Evolutionary conservation across 2,797 vertebrate genomes (phyloP), one percentile per base, ranked within the genome.

Genomic region (Lateolabrax maculatus): DNA sequence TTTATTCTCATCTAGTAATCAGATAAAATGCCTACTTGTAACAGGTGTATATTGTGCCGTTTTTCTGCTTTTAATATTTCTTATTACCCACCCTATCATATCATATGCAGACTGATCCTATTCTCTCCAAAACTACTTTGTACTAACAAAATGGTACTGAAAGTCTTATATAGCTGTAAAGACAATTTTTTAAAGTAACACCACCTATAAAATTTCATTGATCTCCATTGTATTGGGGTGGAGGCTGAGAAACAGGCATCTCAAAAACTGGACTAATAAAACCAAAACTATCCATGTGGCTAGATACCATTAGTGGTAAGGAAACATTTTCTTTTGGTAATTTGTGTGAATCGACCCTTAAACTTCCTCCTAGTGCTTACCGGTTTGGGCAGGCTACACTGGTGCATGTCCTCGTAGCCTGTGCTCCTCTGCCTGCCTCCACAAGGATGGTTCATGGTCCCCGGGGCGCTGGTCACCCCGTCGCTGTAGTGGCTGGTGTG

Each of bases 401-500:
- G 98, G 94, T 99, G 98, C 95, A 98, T 93, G 73, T 99, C 98
- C 9, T 97, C 95, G 60, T 97, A 99, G 52, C 96, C 97, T 0
- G 96, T 9, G 69, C 97, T 97, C 89, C 97, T 97, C 93, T 98
- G 98, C 81, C 98, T 92, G 19, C 96, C 96, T 0, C 94, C 97
- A 71, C 96, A 95, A 31, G 97, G 96, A 65, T 98, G 95, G 66
- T 95, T 97, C 96, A 99, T 99, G 89, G 98, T 99, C 43, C 98
- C 98, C 0, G 98, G 98, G n/a, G 98, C 98, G 0, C 98, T 99
- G 92, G 98, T 99, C 89, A 99, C 98, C 72, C 98, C 98, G 39
- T 99, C 98, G 0, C 96, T 96, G 90, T 98, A 99, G 80, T 97
- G 97, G 89, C 97, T 95, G 85, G 96, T 96, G 6, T 97, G 97